Percentiles rank a stretch among this genome's conserved stretches.
Conservation (phyloP, 2,113 vertebrate genomes). For the Cavia aperea region DNA sequence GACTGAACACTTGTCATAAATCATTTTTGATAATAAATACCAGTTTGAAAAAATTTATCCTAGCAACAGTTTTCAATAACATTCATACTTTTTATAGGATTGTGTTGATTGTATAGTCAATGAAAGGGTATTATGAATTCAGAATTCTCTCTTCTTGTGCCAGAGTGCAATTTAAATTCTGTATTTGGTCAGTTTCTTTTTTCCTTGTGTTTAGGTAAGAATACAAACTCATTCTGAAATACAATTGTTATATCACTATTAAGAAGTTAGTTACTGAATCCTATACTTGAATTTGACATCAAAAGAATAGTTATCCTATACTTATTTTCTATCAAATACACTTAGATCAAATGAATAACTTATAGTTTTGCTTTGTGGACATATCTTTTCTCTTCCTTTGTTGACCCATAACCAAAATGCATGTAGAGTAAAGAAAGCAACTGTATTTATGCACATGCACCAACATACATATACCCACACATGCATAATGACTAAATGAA, state of each 20-base stretch:
- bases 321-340: neutral
- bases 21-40: constrained; percentile 65
- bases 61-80: constrained; percentile 54
- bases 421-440: constrained; percentile 20
- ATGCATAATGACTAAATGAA: neutral
- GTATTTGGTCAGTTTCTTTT: constrained; percentile 24
- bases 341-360: constrained; percentile 14
- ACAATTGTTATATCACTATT: neutral
- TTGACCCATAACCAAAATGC: neutral
- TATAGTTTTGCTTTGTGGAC: constrained; percentile 4
- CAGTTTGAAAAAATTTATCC: constrained; percentile 56
- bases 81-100: constrained; percentile 51
- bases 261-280: neutral
- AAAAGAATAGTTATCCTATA: neutral
- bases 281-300: constrained; percentile 34
- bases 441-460: neutral
- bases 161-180: constrained; percentile 15
- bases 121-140: constrained; percentile 38
- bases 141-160: constrained; percentile 18
- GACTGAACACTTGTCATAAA: constrained; percentile 62
- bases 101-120: constrained; percentile 46
- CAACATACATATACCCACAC: neutral
- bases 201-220: constrained; percentile 42
- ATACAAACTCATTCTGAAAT: constrained; percentile 41
- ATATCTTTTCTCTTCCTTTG: neutral